Evolutionary conservation across 1,140 invertebrate species (phyloP), one percentile per base, ranked within the genome.

Genomic region (Drosophila ananassae): DNA sequence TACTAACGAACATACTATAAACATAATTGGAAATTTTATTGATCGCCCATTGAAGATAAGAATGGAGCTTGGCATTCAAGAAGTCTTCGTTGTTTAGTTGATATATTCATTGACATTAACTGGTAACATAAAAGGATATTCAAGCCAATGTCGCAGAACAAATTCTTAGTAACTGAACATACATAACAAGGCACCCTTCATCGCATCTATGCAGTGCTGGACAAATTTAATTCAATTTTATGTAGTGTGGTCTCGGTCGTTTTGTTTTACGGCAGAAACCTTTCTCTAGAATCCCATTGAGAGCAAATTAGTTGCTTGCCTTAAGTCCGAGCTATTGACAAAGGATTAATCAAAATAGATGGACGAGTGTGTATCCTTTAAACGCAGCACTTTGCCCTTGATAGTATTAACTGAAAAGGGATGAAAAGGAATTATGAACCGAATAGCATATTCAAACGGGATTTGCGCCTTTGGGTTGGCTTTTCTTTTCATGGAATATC

Each of bases 361-460:
- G 77, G 52, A 64, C 22, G 34, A 10, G 69, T 74, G 53, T 53
- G 63, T 21, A 52, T 56, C 37, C 50, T 53, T 62, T 22, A 73
- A 73, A 48, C 50, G 9, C 74, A 17, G 34, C 46, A 51, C 75
- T 74, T 78, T 67, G 62, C 56, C 64, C 47, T 13, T 44, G 41
- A 37, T 37, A n/a, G 39, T 13, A 44, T 13, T 12, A 13, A 3
- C 39, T 44, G 3, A 47, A 24, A 10, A 21, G 44, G 50, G 66
- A 69, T 85, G 74, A 61, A 34, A 46, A 52, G 75, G 71, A 68
- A 72, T 83, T 82, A 78, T 75, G 58, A 74, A 71, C 76, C 64
- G 82, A 71, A 82, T 48, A 73, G 60, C 64, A 68, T 89, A 79
- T 89, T 89, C 77, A 83, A 83, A 72, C 52, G 53, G 82, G 64